Percentiles rank a stretch among this genome's conserved stretches.
phyloP scores from a whole-genome alignment of 2,113 vertebrate species.

The Choloepus hoffmanni region DNA sequence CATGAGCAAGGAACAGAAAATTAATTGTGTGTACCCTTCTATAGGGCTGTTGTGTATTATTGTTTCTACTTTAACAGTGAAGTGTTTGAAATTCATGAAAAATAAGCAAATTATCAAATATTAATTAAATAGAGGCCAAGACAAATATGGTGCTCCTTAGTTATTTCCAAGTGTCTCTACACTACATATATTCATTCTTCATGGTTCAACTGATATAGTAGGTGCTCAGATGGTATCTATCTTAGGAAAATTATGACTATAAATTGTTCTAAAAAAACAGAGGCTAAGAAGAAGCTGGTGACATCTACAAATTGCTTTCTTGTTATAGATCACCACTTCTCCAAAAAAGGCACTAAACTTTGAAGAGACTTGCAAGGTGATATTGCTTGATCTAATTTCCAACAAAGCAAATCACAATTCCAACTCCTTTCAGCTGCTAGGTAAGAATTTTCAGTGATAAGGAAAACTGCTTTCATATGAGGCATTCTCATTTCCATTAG shows the following conservation, averaged over 20 bases:
- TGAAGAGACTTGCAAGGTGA: not conserved
- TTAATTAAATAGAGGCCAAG: not conserved
- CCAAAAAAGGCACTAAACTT: not conserved
- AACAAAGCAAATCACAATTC: not conserved
- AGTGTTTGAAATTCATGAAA: not conserved
- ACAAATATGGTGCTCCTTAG: not conserved
- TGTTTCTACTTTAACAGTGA: not conserved
- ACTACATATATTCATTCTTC: not conserved
- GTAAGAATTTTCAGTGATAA: not conserved
- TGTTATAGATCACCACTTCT: not conserved
- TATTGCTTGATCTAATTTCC: not conserved
- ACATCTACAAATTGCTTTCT: not conserved
- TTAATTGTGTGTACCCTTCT: not conserved
- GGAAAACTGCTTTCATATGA: not conserved
- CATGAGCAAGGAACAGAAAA: not conserved
- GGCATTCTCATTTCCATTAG: not conserved
- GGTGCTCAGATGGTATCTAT: not conserved
- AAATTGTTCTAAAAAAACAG: not conserved
- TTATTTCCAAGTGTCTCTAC: too few species aligned
- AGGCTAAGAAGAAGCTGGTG: not conserved
- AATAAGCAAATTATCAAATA: not conserved
- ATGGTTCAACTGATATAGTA: not conserved
- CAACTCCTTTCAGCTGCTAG: not conserved
- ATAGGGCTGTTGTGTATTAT: not conserved
- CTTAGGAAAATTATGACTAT: not conserved